A percentile compares a stretch with the other conserved stretches of the same genome.
Evolutionary conservation across 37 sponge, comb jelly and placozoan genomes (phyloP).

Genomic region (Halichondria panicea): DNA sequence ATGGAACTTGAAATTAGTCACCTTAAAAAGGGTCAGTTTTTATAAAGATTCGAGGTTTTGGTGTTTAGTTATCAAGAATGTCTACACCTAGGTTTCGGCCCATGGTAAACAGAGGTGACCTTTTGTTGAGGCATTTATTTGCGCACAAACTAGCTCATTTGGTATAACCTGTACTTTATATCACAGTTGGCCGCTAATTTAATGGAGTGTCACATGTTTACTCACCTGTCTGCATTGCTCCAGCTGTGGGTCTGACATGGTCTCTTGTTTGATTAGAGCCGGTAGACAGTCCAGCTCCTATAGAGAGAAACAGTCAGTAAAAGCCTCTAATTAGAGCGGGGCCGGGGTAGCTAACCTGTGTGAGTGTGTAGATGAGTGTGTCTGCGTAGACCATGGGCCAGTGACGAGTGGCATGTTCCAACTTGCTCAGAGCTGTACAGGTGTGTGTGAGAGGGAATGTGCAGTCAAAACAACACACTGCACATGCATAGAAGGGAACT

Average conservation of each 20-base stretch:
- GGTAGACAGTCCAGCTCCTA: slow-evolving; percentile 76
- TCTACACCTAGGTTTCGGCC: no score
- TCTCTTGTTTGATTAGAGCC: slow-evolving; percentile 11
- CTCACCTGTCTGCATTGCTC: slow-evolving; percentile 66
- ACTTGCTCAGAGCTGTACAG: slow-evolving; percentile 51
- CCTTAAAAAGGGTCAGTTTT: no score
- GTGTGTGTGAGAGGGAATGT: no score
- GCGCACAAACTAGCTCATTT: background rate
- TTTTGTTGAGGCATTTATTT: no score
- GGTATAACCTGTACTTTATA: background rate
- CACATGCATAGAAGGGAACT: background rate
- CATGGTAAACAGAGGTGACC: no score
- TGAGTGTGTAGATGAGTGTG: slow-evolving; percentile 61
- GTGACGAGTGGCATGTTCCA: slow-evolving; percentile 69
- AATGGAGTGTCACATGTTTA: no score
- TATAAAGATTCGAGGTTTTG: no score
- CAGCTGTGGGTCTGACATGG: slow-evolving; percentile 42
- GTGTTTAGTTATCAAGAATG: no score
- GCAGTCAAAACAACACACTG: background rate
- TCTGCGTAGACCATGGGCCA: slow-evolving; percentile 84
- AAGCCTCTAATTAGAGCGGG: background rate
- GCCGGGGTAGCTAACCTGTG: slow-evolving; percentile 63
- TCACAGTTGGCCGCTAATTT: no score
- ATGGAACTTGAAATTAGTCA: no score
- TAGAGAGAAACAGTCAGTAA: background rate